These are phyloP conservation scores for Porites australiensis DNA, from an alignment of 64 coral and sea anemone species.

Conservation along the genomic window DNA sequence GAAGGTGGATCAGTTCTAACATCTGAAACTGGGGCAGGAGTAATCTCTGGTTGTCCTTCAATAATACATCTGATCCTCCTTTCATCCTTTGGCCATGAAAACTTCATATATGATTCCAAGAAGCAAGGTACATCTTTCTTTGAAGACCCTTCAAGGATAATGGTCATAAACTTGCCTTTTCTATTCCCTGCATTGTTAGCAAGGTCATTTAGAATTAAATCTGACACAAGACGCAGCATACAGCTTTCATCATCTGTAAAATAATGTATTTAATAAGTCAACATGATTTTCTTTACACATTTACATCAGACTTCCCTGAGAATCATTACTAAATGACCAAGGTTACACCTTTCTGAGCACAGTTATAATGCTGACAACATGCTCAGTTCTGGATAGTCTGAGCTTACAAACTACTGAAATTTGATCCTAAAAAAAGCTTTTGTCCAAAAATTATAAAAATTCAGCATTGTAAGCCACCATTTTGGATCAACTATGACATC, in stretches of 20 bases:
- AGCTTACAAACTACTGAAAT: too few relatives aligned
- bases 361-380: too few relatives aligned
- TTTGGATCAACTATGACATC: too few relatives aligned
- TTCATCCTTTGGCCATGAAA: constrained; percentile 69
- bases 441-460: too few relatives aligned
- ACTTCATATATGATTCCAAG: constrained; percentile 58
- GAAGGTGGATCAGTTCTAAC: constrained; percentile 51
- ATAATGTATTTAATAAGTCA: neutral
- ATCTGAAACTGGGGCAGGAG: constrained; percentile 23
- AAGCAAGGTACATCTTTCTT: constrained; percentile 72
- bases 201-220: constrained; percentile 52
- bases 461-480: too few relatives aligned
- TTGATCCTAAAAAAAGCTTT: too few relatives aligned
- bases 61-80: constrained; percentile 81
- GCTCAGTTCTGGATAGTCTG: too few relatives aligned
- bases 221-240: constrained; percentile 57
- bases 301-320: too few relatives aligned
- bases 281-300: neutral
- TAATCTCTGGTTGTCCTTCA: constrained; percentile 67
- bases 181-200: constrained; percentile 69
- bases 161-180: constrained; percentile 89
- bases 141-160: constrained; percentile 56
- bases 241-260: neutral
- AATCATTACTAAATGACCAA: too few relatives aligned
- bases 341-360: too few relatives aligned